phyloP scores from a whole-genome alignment of 2,888 invertebrate species.

The Lithodes maja region DNA sequence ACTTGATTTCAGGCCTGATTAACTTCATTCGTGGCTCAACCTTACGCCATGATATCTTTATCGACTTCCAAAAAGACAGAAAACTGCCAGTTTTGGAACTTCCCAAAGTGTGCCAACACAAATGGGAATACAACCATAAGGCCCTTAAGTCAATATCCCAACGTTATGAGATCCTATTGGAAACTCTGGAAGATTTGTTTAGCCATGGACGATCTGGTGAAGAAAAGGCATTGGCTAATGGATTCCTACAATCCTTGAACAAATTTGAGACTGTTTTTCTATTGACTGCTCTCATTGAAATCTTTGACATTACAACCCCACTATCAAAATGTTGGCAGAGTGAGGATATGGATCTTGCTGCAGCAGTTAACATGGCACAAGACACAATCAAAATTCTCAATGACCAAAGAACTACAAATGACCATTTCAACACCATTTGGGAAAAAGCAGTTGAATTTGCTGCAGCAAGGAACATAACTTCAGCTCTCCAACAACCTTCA shows the following conservation, averaged over 20 bases:
- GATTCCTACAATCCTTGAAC: not conserved
- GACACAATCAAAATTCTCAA: conserved; percentile 10
- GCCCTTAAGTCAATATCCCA: too few relatives aligned
- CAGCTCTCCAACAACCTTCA: too few relatives aligned
- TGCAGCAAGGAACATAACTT: too few relatives aligned
- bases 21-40: conserved; percentile 12
- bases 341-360: conserved; percentile 17
- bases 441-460: too few relatives aligned
- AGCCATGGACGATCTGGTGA: not conserved
- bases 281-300: not conserved
- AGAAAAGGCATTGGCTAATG: too few relatives aligned
- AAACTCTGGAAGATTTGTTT: conserved; percentile 26
- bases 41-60: conserved; percentile 20
- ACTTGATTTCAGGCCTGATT: conserved; percentile 20
- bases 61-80: not conserved
- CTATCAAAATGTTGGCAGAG: too few relatives aligned
- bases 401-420: conserved; percentile 12
- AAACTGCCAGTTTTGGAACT: not conserved
- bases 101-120: too few relatives aligned
- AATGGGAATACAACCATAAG: too few relatives aligned
- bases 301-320: too few relatives aligned
- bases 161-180: conserved; percentile 9
- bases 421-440: conserved; percentile 15
- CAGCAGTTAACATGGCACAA: conserved; percentile 18
- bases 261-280: conserved; percentile 3